Base-by-base conservation (phyloP, 2,797 vertebrate genomes). In the Petrocephalus schoutedeni region DNA sequence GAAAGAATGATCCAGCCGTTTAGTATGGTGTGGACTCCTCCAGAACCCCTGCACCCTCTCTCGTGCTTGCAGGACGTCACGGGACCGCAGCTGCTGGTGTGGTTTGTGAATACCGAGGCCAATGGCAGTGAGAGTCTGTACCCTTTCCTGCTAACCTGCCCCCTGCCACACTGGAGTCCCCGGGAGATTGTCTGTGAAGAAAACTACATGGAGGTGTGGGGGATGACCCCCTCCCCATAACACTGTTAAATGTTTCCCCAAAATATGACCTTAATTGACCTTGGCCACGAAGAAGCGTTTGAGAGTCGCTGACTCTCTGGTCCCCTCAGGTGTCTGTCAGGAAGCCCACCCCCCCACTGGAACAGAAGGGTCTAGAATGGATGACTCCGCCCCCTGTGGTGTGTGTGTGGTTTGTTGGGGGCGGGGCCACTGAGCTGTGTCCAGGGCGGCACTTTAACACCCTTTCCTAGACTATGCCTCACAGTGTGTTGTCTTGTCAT, bases 131-230 rank as follows among this genome's bases (percentile, higher is more conserved):
- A 92, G 86, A 89, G 88, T 64, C 90, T 89, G 21, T 93, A 94
- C 59, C 91, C 86, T 7, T 91, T 93, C 16, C 87, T 93, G 12
- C 89, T 95, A 91, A 90, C 88, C 59, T 94, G 94, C 64, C 90
- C 91, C 14, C 90, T 91, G 2, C 32, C 89, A 4, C 32, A 88
- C 12, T 94, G 93, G 94, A 92, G 92, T 87, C 91, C 91, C 5
- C 93, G 94, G 88, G 93, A 95, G 91, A 93, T 93, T 41, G 58
- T 95, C 51, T 95, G 94, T 0, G 95, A 94, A 91, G 92, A 94
- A 90, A 95, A 93, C 89, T 95, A 95, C 90, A 92, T 94, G 93
- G 94, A 95, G 93, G 94, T 94, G 64, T 64, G 19, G 14, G 21
- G 14, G 2, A 53, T 7, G 4, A 19, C 10, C 64, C 23, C 64